These are phyloP conservation scores for Gymnorhina tibicen DNA, from an alignment of 2,113 vertebrate species.

Conservation along the genomic window DNA sequence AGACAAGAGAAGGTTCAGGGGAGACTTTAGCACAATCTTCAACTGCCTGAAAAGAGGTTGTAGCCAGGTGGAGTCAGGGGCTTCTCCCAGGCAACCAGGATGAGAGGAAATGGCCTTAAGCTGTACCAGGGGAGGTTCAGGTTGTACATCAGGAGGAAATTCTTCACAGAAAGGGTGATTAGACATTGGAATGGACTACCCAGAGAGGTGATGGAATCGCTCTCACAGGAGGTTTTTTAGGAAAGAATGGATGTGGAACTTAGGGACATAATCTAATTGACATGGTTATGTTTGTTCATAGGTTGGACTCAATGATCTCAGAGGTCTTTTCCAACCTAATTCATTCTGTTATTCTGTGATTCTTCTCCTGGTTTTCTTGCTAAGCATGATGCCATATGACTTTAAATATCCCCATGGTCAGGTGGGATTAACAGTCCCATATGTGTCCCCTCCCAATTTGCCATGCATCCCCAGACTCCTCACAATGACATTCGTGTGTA, in stretches of 20 bases:
- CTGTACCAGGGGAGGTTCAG: background rate
- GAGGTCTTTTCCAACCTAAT: background rate
- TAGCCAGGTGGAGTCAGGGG: background rate
- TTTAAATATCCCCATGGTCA: background rate
- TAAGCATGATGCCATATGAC: background rate
- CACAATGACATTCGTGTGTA: background rate
- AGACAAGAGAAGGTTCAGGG: background rate
- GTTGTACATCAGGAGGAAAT: background rate
- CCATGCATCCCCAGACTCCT: background rate
- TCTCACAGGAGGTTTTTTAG: background rate
- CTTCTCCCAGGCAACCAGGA: background rate
- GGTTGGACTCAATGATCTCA: background rate
- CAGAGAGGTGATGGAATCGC: background rate
- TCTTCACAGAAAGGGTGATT: background rate
- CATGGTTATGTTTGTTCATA: background rate
- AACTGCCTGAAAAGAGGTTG: background rate
- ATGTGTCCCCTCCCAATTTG: background rate
- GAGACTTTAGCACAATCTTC: no score
- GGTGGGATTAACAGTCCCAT: fast-evolving
- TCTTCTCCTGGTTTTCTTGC: background rate
- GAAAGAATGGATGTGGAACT: background rate
- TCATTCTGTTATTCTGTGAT: background rate
- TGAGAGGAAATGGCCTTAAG: background rate
- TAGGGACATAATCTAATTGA: background rate
- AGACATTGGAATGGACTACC: background rate